These are phyloP conservation scores for Ctenopoma kingsleyae DNA, from an alignment of 2,797 vertebrate genomes.

Conservation along the genomic window DNA sequence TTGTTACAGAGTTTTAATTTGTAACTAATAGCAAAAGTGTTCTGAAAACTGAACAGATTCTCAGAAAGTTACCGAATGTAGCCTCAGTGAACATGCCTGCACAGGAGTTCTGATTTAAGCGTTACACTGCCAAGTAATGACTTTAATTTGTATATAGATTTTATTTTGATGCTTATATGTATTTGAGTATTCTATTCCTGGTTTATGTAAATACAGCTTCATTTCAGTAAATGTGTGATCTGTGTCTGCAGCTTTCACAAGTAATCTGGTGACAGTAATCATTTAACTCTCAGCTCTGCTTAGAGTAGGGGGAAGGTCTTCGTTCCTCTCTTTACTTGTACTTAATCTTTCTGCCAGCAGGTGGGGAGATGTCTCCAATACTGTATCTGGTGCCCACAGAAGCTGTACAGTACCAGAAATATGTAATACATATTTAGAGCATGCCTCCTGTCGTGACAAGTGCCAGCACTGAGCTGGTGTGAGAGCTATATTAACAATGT, in stretches of 20 bases:
- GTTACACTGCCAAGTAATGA: slow-evolving; percentile 78
- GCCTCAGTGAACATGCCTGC: slow-evolving; percentile 14
- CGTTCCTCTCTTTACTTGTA: slow-evolving; percentile 46
- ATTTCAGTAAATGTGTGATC: slow-evolving; percentile 17
- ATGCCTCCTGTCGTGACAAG: slow-evolving; percentile 58
- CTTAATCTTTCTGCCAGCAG: slow-evolving; percentile 68
- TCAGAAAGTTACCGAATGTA: slow-evolving; percentile 23
- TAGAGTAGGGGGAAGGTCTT: neutral
- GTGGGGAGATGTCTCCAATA: slow-evolving; percentile 54
- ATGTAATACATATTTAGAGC: slow-evolving; percentile 55
- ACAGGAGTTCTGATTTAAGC: slow-evolving; percentile 55
- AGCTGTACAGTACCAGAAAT: slow-evolving; percentile 44
- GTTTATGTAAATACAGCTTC: slow-evolving; percentile 3
- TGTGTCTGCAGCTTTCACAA: slow-evolving; percentile 2
- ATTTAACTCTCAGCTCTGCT: slow-evolving; percentile 22
- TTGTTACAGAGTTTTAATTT: slow-evolving; percentile 33
- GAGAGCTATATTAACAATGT: slow-evolving; percentile 45
- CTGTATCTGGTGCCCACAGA: slow-evolving; percentile 24
- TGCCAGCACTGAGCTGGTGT: slow-evolving; percentile 42
- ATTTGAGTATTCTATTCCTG: slow-evolving; percentile 36
- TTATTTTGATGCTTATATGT: slow-evolving; percentile 38
- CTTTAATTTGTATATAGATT: slow-evolving; percentile 48
- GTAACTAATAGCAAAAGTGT: slow-evolving; percentile 3
- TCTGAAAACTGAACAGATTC: neutral
- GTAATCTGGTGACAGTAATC: slow-evolving; percentile 15